Evolutionary conservation across 2,888 invertebrate species (phyloP).

Genomic region (Camptogramma bilineatum): DNA sequence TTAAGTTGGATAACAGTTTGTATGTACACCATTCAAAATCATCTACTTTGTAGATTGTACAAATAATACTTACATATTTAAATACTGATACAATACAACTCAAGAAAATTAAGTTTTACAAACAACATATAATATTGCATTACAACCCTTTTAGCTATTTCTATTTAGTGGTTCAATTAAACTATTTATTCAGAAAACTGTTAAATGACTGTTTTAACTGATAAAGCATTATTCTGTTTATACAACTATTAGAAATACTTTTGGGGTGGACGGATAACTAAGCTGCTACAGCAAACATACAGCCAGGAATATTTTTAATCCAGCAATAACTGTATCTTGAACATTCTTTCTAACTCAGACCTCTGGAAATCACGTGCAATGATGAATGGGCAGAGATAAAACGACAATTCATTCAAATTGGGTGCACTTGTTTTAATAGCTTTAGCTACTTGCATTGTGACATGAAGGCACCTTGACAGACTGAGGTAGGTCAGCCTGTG

Average conservation of each 20-base stretch:
- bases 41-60: conserved; percentile 42
- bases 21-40: conserved; percentile 23
- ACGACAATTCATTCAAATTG: conserved; percentile 79
- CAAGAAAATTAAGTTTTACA: conserved; percentile 6
- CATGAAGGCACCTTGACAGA: conserved; percentile 79
- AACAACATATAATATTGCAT: conserved; percentile 8
- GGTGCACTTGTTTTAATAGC: conserved; percentile 80
- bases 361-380: conserved; percentile 77
- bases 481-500: conserved; percentile 77
- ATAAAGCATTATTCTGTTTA: conserved; percentile 5
- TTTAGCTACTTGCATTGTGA: conserved; percentile 80
- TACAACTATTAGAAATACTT: conserved; percentile 22
- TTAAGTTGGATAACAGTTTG: conserved; percentile 29
- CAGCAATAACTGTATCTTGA: conserved; percentile 78
- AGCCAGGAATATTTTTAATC: conserved; percentile 59
- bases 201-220: background rate
- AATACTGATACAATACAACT: conserved; percentile 42
- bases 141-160: conserved; percentile 22
- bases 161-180: conserved; percentile 3
- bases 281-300: conserved; percentile 30
- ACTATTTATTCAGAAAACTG: background rate
- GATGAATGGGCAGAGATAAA: conserved; percentile 81
- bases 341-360: conserved; percentile 79
- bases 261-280: conserved; percentile 52
- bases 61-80: conserved; percentile 41